Base-by-base conservation (phyloP, 2,797 vertebrate species). In the Leontocebus nigricollis region DNA sequence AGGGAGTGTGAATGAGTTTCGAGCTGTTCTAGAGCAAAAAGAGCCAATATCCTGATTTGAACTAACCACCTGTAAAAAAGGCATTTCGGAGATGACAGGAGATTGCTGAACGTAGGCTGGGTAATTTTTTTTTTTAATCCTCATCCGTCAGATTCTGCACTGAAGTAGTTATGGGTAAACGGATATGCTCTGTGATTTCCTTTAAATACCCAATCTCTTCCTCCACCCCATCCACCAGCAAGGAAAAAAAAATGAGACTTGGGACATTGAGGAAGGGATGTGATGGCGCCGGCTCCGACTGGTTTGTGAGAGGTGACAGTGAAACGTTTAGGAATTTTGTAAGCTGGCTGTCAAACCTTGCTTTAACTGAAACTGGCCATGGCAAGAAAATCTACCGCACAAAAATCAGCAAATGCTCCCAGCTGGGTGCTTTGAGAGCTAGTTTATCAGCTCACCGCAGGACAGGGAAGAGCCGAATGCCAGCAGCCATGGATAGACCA, bases 331-430 rank as follows among this genome's bases (percentile, higher is more conserved):
- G 64, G 89, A 30, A 7, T 7, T 24, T 8, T 10, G 27, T 3
- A 0, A 39, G 44, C 36, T 19, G 0, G 36, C 2, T 7, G 7
- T 73, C 24, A 11, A 13, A 14, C 14, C 64, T 33, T 4, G 2
- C 44, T 79, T 39, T 4, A 2, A 4, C 82, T 2, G 20, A 4
- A 20, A 4, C 19, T 6, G 61, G 44, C 26, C 19, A 0, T 2
- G 1, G 8, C 0, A 48, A 13, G 48, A 3, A 17, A 1, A 2
- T 3, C 1, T 12, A 4, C 46, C 0, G 22, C 36, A 5, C 17
- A 0, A 0, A 2, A 11, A 0, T 12, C 55, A 4, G 77, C 27
- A 20, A 5, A 26, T 1, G 13, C 13, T 20, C 2, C 55, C 9
- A 2, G 46, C 6, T 7, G 2, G 48, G 8, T 0, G 17, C 55